Base-by-base conservation (phyloP, 2,797 vertebrate species). In the Hippocampus kuda region DNA sequence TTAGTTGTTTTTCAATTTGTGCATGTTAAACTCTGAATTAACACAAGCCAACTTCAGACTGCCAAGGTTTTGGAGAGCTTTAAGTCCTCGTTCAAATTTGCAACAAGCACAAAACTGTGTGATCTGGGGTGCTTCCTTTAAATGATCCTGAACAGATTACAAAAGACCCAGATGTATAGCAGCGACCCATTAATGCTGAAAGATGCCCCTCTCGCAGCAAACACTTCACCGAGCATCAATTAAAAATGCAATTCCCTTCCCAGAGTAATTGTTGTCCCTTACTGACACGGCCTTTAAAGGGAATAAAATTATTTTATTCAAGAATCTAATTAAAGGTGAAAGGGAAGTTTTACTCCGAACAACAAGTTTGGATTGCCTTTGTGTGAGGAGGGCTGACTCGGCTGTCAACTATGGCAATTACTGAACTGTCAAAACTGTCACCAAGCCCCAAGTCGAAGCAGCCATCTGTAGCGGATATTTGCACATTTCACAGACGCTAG, bases 341-440 rank as follows among this genome's bases (percentile, higher is more conserved):
- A 83, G 70, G 75, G 78, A 78, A 79, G 67, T 84, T 84, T 85
- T 67, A 70, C 68, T 86, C 74, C 79, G 75, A 88, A 84, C 79
- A 70, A 76, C 48, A 41, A 75, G 75, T 68, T 48, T 79, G 77
- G 86, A 85, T 82, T 79, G 79, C 81, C 72, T 79, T 74, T 69
- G 71, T 69, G 61, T 0, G 69, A 67, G 67, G 67, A 75, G 73
- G 77, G 77, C 74, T 78, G 82, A 72, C 75, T 80, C 72, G 71
- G 72, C 82, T 83, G 79, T 86, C 83, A 85, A 83, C 69, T 34
- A 72, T 72, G 70, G 83, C 82, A 81, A 86, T 90, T 89, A 88
- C 79, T 73, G 80, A 85, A 77, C 83, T 84, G 86, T 87, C 87
- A 87, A 85, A 88, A 84, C 83, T 85, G 77, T 84, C 85, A 85